Percentiles rank a stretch among this genome's conserved stretches.
Conservation (phyloP, 2,113 vertebrate genomes). For the Tinamus guttatus region DNA sequence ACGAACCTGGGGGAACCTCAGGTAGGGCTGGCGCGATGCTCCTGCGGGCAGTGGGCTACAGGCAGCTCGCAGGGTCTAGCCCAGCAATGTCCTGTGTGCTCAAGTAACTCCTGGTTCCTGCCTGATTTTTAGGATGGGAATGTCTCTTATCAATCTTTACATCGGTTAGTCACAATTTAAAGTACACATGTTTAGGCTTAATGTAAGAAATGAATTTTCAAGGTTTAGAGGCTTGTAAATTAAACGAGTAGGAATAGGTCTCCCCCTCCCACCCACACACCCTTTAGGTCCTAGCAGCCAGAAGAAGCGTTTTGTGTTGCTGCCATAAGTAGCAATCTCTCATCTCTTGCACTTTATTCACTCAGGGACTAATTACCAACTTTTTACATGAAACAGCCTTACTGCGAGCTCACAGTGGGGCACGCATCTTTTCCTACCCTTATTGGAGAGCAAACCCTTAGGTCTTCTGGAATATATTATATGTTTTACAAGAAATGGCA, state of each 20-base stretch:
- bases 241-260: constrained; percentile 41
- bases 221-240: constrained; percentile 61
- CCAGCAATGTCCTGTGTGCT: background rate
- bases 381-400: constrained; percentile 91
- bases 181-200: constrained; percentile 54
- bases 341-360: constrained; percentile 90
- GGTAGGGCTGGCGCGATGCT: background rate
- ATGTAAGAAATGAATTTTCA: constrained; percentile 44
- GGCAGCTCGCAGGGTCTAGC: background rate
- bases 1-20: background rate
- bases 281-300: constrained; percentile 73
- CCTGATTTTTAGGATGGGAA: background rate
- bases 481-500: constrained; percentile 81
- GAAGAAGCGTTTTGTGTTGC: constrained; percentile 60
- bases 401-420: constrained; percentile 79
- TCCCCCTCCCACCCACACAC: constrained; percentile 13
- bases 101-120: background rate
- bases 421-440: constrained; percentile 77
- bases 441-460: constrained; percentile 91
- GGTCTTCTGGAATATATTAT: constrained; percentile 93
- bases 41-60: background rate
- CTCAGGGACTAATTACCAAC: constrained; percentile 99
- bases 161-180: constrained; percentile 55
- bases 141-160: constrained; percentile 34
- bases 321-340: constrained; percentile 77